Conservation (phyloP, 2,797 vertebrate genomes). For the Halcyon chelicuti region DNA sequence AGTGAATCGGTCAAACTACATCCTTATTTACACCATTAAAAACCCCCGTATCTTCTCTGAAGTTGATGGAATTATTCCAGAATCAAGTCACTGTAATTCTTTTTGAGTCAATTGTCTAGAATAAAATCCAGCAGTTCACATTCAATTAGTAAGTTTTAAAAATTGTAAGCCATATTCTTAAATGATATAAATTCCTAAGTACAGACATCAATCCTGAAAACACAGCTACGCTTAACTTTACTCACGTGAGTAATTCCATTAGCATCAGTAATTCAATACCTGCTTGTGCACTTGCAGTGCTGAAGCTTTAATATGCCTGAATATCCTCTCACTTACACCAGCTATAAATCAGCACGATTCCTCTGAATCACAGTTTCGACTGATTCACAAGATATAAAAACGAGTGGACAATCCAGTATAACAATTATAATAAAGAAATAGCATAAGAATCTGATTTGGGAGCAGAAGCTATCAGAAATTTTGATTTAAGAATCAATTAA, state of each 20-base stretch:
- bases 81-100: conserved; percentile 14
- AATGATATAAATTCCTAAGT: conserved; percentile 48
- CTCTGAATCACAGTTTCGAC: conserved; percentile 38
- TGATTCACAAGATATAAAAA: conserved; percentile 28
- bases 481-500: conserved; percentile 60
- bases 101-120: conserved; percentile 28
- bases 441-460: conserved; percentile 39
- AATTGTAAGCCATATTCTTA: conserved; percentile 40
- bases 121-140: conserved; percentile 26
- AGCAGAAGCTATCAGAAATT: conserved; percentile 38
- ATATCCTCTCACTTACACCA: conserved; percentile 44
- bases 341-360: conserved; percentile 54
- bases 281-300: conserved; percentile 58
- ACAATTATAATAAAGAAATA: conserved; percentile 37
- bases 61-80: conserved; percentile 23
- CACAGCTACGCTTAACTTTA: conserved; percentile 47
- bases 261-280: conserved; percentile 68
- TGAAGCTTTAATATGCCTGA: conserved; percentile 51
- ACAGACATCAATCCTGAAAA: conserved; percentile 65
- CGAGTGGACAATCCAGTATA: neutral
- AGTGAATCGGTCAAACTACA: conserved; percentile 16
- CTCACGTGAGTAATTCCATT: conserved; percentile 72
- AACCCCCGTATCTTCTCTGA: neutral
- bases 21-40: conserved; percentile 47
- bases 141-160: conserved; percentile 61